Evolutionary conservation across 2,888 invertebrate genomes (phyloP), one percentile per base, ranked within the genome.

Genomic region (Melangyna quadrimaculata): DNA sequence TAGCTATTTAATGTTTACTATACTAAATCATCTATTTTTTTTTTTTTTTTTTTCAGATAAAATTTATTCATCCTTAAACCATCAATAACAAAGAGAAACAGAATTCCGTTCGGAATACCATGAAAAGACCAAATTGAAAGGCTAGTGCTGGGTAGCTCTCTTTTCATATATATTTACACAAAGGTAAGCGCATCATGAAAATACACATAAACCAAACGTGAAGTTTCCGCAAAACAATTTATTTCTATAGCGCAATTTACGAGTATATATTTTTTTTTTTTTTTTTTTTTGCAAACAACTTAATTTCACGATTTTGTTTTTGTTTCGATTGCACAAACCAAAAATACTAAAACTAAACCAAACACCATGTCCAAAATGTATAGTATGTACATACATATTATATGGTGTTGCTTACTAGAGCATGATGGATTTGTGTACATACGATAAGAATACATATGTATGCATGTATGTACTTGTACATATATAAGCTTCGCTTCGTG

Each of bases 141-240:
- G 22, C 74, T 40, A 84, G 37, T n/a, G n/a, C 45, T 70, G 29
- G 29, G 43, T 17, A 17, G 63, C 70, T 22, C 51, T 65, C 27
- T 27, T 40, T 10, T 5, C 7, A 53, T 22, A 57, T 32, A 83
- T 14, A 43, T n/a, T n/a, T 10, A 65, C 29, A 65, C 29, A 84
- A 83, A 79, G 83, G 83, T 84, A 75, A 79, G 57, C 70, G 59
- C 37, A 71, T 71, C 74, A 57, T n/a, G n/a, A n/a, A 59, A 82
- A 73, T 82, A 35, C 53, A 69, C 53, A 69, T 45, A 82, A 32
- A 67, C 65, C 65, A 35, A 57, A 27, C 65, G 35, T 70, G 19
- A 72, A 71, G 57, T 71, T 67, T 81, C 43, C 69, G 29, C 32
- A 63, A 35, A 53, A 32, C 80, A 75, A 53, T 80, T 73, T 73